These are phyloP conservation scores for Rhineura floridana DNA, from an alignment of 2,113 vertebrate species.

Conservation along the genomic window DNA sequence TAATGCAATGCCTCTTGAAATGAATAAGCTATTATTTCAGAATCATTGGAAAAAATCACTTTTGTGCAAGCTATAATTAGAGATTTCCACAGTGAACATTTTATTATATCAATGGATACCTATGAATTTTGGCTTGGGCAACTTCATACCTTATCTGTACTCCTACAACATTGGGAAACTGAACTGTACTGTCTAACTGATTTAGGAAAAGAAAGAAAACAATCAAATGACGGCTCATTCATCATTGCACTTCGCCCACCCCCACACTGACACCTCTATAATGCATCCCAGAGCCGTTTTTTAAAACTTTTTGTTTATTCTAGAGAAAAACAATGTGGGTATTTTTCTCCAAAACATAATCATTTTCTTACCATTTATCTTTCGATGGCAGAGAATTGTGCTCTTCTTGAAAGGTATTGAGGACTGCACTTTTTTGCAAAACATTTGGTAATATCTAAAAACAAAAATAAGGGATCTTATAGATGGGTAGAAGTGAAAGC, in stretches of 20 bases:
- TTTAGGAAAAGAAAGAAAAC: constrained; percentile 81
- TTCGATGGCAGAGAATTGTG: background rate
- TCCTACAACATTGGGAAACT: constrained; percentile 80
- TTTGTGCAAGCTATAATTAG: constrained; percentile 36
- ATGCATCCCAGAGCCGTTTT: constrained; percentile 61
- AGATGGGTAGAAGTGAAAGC: background rate
- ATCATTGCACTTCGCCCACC: constrained; percentile 69
- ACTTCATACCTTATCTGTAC: constrained; percentile 76
- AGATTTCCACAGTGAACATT: constrained; percentile 47
- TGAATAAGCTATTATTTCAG: constrained; percentile 12
- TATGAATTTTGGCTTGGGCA: constrained; percentile 72
- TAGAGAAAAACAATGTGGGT: constrained; percentile 54
- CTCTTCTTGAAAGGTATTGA: background rate
- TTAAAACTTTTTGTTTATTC: constrained; percentile 40
- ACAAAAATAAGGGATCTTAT: constrained; percentile 12
- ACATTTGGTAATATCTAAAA: background rate
- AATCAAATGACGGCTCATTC: constrained; percentile 78
- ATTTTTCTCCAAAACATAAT: background rate
- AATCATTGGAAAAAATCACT: constrained; percentile 36
- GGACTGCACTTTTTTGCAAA: background rate
- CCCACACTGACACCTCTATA: constrained; percentile 68
- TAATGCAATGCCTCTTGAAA: constrained; percentile 34
- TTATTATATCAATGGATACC: constrained; percentile 59
- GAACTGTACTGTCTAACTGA: constrained; percentile 81
- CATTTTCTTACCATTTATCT: constrained; percentile 35